Evolutionary conservation across 2,797 vertebrate genomes (phyloP), one percentile per base, ranked within the genome.

Genomic region (Enteromius thamalakanensis): DNA sequence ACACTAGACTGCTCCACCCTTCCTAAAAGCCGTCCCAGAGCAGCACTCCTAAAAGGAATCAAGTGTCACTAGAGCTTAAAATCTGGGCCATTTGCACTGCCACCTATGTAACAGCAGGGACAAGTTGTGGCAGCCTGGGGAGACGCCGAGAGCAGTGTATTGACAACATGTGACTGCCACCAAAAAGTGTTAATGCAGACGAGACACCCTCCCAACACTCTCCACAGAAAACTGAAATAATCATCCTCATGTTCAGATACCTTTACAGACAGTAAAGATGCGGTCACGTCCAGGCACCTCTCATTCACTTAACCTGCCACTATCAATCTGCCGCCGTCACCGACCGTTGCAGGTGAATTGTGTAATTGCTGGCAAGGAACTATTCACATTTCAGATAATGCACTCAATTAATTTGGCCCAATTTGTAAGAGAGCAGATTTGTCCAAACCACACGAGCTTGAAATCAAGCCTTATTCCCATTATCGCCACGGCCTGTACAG

Each of bases 391-490:
- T 93, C 65, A 84, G 84, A 88, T 74, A 90, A 88, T 75, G 78
- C 74, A 84, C 87, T 90, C 89, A 86, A 91, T 91, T 90, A 91
- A 93, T 92, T 91, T 88, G 84, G 84, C 70, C 79, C 87, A 87
- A 87, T 91, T 90, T 88, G 81, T 83, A 72, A 76, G 55, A 14
- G 75, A 81, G 34, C 47, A 71, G 76, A 88, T 83, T 80, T 84
- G 67, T 75, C 74, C n/a, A 72, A 74, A 89, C 87, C 84, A 80
- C 77, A 89, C 87, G 86, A 91, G 86, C 84, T 67, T 84, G 86
- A 88, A 89, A 90, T 90, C 79, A 83, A 86, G 78, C 85, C 70
- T 74, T 78, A 86, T 84, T 89, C 77, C 71, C n/a, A 82, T 80
- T 80, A 83, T 83, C 49, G 47, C 81, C 37, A 12, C 45, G 19